Percentiles rank a stretch among this genome's conserved stretches.
Evolutionary conservation across 2,888 invertebrate genomes (phyloP).

Genomic region (Himalopsyche kuldschensis): DNA sequence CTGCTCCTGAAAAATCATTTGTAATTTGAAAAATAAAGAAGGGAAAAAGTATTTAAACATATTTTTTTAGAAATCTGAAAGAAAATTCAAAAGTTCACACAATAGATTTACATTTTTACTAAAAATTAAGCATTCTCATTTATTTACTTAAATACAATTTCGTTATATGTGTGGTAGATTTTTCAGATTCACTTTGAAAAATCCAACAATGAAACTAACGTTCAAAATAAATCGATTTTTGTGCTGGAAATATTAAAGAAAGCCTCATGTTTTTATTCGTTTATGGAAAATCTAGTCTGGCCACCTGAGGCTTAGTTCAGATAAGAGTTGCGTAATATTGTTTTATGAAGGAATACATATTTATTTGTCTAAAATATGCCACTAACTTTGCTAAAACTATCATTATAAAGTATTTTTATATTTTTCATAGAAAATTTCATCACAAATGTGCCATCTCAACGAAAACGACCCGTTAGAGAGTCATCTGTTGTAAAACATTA

Average conservation of each 20-base stretch:
- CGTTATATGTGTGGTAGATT: too few relatives aligned
- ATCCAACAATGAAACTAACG: background rate
- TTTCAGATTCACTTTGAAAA: background rate
- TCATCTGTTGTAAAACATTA: too few relatives aligned
- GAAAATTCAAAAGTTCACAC: too few relatives aligned
- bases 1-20: too few relatives aligned
- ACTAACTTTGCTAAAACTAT: background rate
- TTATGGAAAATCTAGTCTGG: background rate
- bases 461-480: background rate
- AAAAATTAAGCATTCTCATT: too few relatives aligned
- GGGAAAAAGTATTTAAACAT: too few relatives aligned
- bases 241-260: background rate
- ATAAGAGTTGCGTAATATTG: background rate
- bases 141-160: too few relatives aligned
- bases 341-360: conserved; percentile 7
- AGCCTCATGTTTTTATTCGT: background rate
- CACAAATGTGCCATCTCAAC: background rate
- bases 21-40: too few relatives aligned
- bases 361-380: background rate
- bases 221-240: background rate
- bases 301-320: background rate
- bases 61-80: too few relatives aligned
- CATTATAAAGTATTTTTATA: background rate
- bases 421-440: background rate
- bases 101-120: too few relatives aligned